Percentiles rank a stretch among this genome's conserved stretches.
Conservation (phyloP, 2,888 invertebrate genomes). For the Taenaris catops region DNA sequence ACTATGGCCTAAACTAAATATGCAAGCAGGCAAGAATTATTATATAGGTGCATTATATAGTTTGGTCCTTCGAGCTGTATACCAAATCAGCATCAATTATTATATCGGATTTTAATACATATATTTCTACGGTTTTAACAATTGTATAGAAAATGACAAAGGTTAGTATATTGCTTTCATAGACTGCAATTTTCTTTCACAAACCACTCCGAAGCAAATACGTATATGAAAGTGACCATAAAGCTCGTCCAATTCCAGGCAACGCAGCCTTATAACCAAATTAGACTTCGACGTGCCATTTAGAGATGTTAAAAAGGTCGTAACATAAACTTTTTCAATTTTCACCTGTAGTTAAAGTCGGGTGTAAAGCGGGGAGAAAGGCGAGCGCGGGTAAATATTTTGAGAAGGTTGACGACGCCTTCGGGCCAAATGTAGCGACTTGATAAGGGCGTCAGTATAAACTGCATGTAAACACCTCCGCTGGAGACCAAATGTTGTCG, state of each 20-base stretch:
- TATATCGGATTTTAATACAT: too few species aligned
- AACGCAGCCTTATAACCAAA: slow-evolving; percentile 32
- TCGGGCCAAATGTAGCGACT: slow-evolving; percentile 57
- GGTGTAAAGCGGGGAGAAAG: slow-evolving; percentile 53
- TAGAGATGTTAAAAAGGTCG: slow-evolving; percentile 59
- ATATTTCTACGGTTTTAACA: too few species aligned
- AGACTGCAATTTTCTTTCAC: slow-evolving; percentile 1
- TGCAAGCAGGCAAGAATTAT: too few species aligned
- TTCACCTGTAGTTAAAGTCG: slow-evolving; percentile 69
- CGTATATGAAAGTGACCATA: slow-evolving; percentile 17
- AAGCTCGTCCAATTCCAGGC: slow-evolving; percentile 20
- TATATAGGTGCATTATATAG: too few species aligned
- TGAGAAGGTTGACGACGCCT: slow-evolving; percentile 65
- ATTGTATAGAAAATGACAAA: too few species aligned
- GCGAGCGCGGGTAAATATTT: slow-evolving; percentile 59
- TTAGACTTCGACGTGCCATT: slow-evolving; percentile 55
- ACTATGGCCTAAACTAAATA: too few species aligned
- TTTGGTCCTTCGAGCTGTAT: too few species aligned
- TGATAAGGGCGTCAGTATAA: slow-evolving; percentile 63
- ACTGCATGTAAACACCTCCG: slow-evolving; percentile 71
- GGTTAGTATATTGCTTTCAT: too few species aligned
- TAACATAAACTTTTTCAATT: slow-evolving; percentile 78
- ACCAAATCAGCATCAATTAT: too few species aligned
- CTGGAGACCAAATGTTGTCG: slow-evolving; percentile 48
- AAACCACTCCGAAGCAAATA: slow-evolving; percentile 11